phyloP scores from a whole-genome alignment of 2,888 invertebrate species.

The Protonemura montana region DNA sequence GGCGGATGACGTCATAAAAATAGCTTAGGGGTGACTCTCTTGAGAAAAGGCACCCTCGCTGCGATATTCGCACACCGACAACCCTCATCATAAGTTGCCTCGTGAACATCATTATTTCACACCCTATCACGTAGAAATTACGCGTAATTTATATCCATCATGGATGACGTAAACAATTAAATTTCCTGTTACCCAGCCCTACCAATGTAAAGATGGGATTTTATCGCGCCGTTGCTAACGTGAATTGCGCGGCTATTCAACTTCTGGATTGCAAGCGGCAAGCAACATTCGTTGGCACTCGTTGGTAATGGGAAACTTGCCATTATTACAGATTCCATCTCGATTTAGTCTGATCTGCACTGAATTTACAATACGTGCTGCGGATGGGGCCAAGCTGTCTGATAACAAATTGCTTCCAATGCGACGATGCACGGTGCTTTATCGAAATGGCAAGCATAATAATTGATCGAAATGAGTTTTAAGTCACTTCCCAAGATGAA shows the following conservation, averaged over 20 bases:
- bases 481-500: not conserved
- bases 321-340: conserved; percentile 12
- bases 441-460: not conserved
- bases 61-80: not conserved
- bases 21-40: not conserved
- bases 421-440: not conserved
- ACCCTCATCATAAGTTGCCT: not conserved
- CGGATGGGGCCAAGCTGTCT: not conserved
- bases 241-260: not conserved
- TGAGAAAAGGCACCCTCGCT: not conserved
- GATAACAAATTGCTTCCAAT: not conserved
- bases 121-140: not conserved
- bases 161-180: not conserved
- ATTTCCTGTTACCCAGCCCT: not conserved
- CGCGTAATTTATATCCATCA: not conserved
- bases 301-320: not conserved
- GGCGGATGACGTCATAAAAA: not conserved
- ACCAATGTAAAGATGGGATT: not conserved
- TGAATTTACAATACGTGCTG: conserved; percentile 3
- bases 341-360: not conserved
- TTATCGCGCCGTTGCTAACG: not conserved
- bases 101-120: not conserved
- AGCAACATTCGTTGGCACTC: not conserved
- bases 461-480: not conserved
- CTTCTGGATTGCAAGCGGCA: not conserved